Percentiles rank a stretch among this genome's conserved stretches.
Conservation (phyloP, 2,888 invertebrate genomes). For the Coleophora flavipennella region DNA sequence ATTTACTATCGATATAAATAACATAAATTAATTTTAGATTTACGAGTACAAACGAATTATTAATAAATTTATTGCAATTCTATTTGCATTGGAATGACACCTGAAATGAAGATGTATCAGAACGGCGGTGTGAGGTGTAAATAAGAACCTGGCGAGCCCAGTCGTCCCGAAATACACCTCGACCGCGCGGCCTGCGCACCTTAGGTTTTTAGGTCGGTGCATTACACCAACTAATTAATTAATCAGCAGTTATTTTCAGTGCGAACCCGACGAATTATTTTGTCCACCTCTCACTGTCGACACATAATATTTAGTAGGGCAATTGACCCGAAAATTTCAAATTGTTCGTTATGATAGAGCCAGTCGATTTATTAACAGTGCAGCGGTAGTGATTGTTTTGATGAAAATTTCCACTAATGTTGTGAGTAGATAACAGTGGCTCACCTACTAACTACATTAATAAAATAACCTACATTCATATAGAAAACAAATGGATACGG, state of each 20-base stretch:
- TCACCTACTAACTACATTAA: too few species aligned
- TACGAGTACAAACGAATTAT: not conserved
- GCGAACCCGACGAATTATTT: conserved; percentile 6
- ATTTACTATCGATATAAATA: not conserved
- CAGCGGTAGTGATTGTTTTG: not conserved
- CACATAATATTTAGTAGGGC: too few species aligned
- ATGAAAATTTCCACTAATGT: conserved; percentile 9
- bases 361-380: not conserved
- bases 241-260: conserved; percentile 25
- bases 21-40: too few species aligned
- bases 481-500: not conserved
- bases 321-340: not conserved
- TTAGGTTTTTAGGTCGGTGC: conserved; percentile 32
- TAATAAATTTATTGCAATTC: conserved; percentile 2
- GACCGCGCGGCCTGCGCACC: conserved; percentile 17
- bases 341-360: not conserved
- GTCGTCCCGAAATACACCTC: conserved; percentile 38
- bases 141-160: conserved; percentile 12
- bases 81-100: too few species aligned
- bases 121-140: too few species aligned
- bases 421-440: too few species aligned
- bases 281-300: too few species aligned
- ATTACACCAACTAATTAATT: conserved; percentile 25
- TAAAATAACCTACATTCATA: conserved; percentile 1
- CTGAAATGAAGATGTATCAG: not conserved